Evolutionary conservation across 1,140 invertebrate genomes (phyloP), one percentile per base, ranked within the genome.

Genomic region (Muscidifurax raptorellus): DNA sequence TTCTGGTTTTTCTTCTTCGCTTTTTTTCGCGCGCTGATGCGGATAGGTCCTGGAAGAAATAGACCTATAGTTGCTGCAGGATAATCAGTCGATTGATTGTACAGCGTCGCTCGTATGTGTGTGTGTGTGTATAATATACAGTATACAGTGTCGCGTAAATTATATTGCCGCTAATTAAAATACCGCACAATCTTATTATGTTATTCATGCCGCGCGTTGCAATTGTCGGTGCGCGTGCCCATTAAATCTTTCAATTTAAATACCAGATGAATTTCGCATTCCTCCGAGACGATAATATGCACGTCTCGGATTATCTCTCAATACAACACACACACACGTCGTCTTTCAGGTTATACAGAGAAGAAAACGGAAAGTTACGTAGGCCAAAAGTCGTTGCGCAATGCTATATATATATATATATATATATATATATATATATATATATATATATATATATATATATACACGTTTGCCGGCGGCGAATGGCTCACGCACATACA

Each of bases 1-100:
- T 77, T 15, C 47, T 36, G 44, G 12, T 74, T 81, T 83, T 75
- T 75, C 47, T 40, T 66, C n/a, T 71, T 22, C 47, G 32, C 22
- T 47, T 64, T 75, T 36, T 81, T n/a, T 71, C 13, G 67, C 40
- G 27, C 72, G 71, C 25, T 2, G 32, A 10, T 2, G 69, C 71
- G 27, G 36, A 40, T 40, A 72, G 30, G 25, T 30, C 71, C 27
- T 67, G n/a, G n/a, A 25, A n/a, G 66, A 10, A n/a, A 28, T 67
- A n/a, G 66, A 40, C 66, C 66, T 28, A n/a, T 9, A 9, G 22
- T 18, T 1, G 64, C 15, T 18, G 59, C 32, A 32, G 2, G 52
- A 30, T 78, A 78, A 77, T 64, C n/a, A 66, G 64, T 3, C 32
- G 22, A 28, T 69, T 13, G 22, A 25, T 67, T 36, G 9, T n/a